Conservation (phyloP, 2,797 vertebrate genomes). For the Hemibagrus guttatus region DNA sequence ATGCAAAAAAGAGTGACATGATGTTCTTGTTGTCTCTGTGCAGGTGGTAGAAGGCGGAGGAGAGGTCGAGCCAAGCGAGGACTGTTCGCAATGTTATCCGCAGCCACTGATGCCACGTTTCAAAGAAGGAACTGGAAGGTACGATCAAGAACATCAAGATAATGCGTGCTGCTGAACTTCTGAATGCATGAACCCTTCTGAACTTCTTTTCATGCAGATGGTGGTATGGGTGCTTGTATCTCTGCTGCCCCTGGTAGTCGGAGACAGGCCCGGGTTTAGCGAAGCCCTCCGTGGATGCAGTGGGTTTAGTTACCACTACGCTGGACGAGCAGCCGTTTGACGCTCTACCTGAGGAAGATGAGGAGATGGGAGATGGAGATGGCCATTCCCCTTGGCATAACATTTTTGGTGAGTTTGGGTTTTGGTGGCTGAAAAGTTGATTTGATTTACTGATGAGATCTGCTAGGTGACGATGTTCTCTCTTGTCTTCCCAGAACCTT, state of each 20-base stretch:
- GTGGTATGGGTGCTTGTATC: slow-evolving; percentile 74
- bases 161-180: slow-evolving; percentile 2
- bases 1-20: slow-evolving; percentile 16
- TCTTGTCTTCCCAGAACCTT: slow-evolving; percentile 64
- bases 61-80: slow-evolving; percentile 17
- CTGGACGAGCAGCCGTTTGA: slow-evolving; percentile 69
- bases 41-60: slow-evolving; percentile 51
- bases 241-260: slow-evolving; percentile 74
- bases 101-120: slow-evolving; percentile 44
- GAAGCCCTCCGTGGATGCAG: slow-evolving; percentile 59
- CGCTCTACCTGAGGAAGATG: slow-evolving; percentile 70
- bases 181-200: slow-evolving; percentile 17
- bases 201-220: slow-evolving; percentile 63
- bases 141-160: neutral
- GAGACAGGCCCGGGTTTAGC: slow-evolving; percentile 58
- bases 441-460: neutral
- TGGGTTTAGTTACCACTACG: slow-evolving; percentile 61
- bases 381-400: slow-evolving; percentile 70
- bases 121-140: slow-evolving; percentile 57
- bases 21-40: slow-evolving; percentile 38
- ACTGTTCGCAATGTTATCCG: slow-evolving; percentile 44
- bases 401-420: slow-evolving; percentile 45
- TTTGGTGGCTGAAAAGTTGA: slow-evolving; percentile 24
- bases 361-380: slow-evolving; percentile 61
- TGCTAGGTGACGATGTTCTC: neutral